Base-by-base conservation (phyloP, 2,888 invertebrate genomes). In the Athetis lepigone region DNA sequence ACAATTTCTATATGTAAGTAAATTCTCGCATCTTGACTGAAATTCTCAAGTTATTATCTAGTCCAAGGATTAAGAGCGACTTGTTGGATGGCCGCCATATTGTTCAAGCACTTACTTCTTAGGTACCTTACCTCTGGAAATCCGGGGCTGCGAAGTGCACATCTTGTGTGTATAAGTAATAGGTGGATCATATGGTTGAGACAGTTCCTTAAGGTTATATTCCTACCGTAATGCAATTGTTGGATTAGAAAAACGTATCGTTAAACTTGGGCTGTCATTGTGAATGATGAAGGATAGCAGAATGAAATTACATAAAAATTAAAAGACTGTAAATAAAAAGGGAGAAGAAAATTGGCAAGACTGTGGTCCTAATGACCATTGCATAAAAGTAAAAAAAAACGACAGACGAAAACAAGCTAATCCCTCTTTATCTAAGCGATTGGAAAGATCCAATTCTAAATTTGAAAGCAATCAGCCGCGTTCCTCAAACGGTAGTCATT, bases 401-500 rank as follows among this genome's bases (percentile, higher is more conserved):
- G 46, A 47, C n/a, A 37, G 49, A 46, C 21, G 16, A 63, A 60
- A 66, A 59, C 25, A 47, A 49, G 62, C 43, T 77, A 61, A 80
- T 70, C 36, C 46, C 60, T 58, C 75, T 67, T 70, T 77, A 70
- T 64, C 54, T 59, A 74, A 75, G 47, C 70, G 68, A 66, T 71
- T 54, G 65, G 70, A 81, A 68, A 68, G 61, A 79, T 77, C 74
- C 80, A 79, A 79, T 81, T 81, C 71, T 59, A 80, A 81, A 80
- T 71, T 77, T 39, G 71, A 81, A 81, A 80, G 72, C 81, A 80
- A 78, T 77, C 77, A 67, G 61, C 65, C 66, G 60, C 62, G 70
- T 73, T 75, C 66, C 71, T 80, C 74, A 70, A 79, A 79, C 77
- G 70, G 59, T 74, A 65, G 57, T 64, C 72, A 58, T 68, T 73